Evolutionary conservation across 2,797 vertebrate genomes (phyloP).

Genomic region (Chaetophractus vellerosus): DNA sequence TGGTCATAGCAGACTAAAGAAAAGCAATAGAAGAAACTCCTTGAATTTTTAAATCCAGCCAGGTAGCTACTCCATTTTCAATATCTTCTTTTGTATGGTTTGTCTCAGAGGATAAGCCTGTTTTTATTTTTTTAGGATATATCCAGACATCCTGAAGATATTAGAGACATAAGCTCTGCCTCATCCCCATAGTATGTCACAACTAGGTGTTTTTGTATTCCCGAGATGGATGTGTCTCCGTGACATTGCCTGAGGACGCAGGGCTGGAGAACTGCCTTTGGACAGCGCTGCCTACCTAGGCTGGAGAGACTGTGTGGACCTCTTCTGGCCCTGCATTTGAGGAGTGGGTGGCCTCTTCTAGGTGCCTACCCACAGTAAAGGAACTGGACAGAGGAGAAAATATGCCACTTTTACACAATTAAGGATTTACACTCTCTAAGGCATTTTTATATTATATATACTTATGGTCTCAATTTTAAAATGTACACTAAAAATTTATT

Average conservation of each 20-base stretch:
- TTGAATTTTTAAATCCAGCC: not conserved
- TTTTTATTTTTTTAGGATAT: constrained; percentile 14
- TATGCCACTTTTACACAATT: not conserved
- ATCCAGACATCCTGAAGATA: not conserved
- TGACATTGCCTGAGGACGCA: constrained; percentile 72
- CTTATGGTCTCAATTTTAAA: not conserved
- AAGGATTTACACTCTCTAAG: not conserved
- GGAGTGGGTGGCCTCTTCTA: not conserved
- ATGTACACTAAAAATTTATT: not conserved
- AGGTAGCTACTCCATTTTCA: not conserved
- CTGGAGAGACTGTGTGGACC: not conserved
- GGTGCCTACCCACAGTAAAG: constrained; percentile 75
- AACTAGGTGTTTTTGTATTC: not conserved
- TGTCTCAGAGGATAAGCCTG: not conserved
- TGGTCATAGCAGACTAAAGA: not conserved
- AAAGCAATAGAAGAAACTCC: not conserved
- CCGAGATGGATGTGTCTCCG: constrained; percentile 85
- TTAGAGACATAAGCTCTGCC: not conserved
- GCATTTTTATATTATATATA: not conserved
- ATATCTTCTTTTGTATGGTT: not conserved
- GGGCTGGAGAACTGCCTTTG: not conserved
- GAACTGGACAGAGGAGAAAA: constrained; percentile 6
- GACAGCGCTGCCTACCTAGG: constrained; percentile 17
- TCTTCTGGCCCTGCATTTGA: not conserved
- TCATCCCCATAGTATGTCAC: not conserved